Base-by-base conservation (phyloP, 2,113 vertebrate genomes). In the Triplophysa dalaica region DNA sequence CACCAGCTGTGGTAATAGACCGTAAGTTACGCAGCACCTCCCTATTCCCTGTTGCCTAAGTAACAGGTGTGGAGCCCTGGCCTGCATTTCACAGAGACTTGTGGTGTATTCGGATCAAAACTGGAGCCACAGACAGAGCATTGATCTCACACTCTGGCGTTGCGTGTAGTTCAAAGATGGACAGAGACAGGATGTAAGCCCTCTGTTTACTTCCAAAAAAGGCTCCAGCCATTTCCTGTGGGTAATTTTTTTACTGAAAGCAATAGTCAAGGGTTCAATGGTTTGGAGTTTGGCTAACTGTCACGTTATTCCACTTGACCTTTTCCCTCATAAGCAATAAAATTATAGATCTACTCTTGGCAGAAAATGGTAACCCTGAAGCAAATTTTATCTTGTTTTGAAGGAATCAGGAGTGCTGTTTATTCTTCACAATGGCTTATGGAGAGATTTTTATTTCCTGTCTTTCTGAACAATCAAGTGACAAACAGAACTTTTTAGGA, bases 1-100 rank as follows among this genome's bases (percentile, higher is more conserved):
- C 79, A 83, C 81, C 83, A 87, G 86, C 82, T 87, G 82, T 67
- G 61, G 83, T 61, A 82, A 85, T n/a, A 85, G 79, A 85, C 79
- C 22, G 41, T 72, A 41, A 56, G 72, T 63, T 70, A 56, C 11
- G 24, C 21, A 67, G 61, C 67, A 22, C 81, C 76, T 65, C 79
- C 76, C 79, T 48, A 68, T 75, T 79, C 67, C 48, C 68, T 8
- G 73, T 78, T 85, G 58, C 79, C 75, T 58, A 24, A 77, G 81
- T 24, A 83, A 85, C 79, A 79, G 79, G 83, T 82, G 76, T 70
- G 67, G 52, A 61, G 58, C 24, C 14, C 21, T 74, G 58, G 72
- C 43, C 64, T 75, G 66, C 45, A 60, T 81, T 78, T 72, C 22
- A 33, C 26, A 21, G 50, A 65, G 84, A 56, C 50, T 74, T 70